These are phyloP conservation scores for Eonycteris spelaea DNA, from an alignment of 2,113 vertebrate genomes.

Conservation along the genomic window DNA sequence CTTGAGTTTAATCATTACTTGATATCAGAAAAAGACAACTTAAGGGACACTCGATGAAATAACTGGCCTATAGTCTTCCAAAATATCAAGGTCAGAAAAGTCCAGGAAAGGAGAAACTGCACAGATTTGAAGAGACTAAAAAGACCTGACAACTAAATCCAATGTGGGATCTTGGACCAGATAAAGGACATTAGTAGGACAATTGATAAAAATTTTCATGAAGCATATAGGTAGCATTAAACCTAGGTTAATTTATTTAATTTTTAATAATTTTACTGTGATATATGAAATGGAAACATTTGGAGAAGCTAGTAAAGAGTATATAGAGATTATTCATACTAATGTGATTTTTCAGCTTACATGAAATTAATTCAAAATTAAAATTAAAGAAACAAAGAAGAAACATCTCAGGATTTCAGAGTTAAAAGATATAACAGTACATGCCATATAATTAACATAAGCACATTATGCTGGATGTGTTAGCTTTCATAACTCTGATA, in stretches of 20 bases:
- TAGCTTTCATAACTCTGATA: background rate
- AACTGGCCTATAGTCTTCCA: background rate
- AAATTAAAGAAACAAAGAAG: background rate
- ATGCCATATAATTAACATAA: background rate
- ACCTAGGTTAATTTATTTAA: background rate
- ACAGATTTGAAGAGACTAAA: background rate
- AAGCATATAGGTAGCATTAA: background rate
- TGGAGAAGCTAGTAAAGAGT: background rate
- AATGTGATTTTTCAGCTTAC: background rate
- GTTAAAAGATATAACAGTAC: background rate
- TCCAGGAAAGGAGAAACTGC: background rate
- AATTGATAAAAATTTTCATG: background rate
- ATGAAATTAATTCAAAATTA: background rate
- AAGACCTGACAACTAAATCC: background rate
- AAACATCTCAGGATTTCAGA: background rate
- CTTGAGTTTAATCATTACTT: background rate
- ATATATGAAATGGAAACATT: background rate
- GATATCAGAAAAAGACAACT: background rate
- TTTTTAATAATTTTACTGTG: background rate
- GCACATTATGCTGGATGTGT: background rate
- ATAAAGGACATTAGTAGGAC: background rate
- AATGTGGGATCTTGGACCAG: background rate
- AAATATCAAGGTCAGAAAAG: background rate
- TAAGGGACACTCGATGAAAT: background rate
- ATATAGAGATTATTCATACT: background rate